Base-by-base conservation (phyloP, 2,797 vertebrate genomes). In the Notolabrus celidotus region DNA sequence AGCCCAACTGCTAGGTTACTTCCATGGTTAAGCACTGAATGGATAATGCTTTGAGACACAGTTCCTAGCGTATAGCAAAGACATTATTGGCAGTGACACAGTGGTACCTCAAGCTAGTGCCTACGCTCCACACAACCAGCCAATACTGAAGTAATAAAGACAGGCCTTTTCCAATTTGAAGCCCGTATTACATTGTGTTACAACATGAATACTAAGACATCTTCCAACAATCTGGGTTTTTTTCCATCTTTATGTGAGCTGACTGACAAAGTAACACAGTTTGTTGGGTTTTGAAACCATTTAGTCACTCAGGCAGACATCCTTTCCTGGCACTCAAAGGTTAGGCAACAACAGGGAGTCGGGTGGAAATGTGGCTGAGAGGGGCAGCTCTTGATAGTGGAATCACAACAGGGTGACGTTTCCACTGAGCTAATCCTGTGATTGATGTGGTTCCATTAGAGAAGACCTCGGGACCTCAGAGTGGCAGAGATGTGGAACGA, bases 391-490 rank as follows among this genome's bases (percentile, higher is more conserved):
- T 54, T 68, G 36, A 69, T 69, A 67, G 60, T 41, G 29, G 74
- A 74, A 49, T 83, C 77, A 71, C 68, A 67, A 74, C 67, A 51
- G 75, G 86, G 71, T 71, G 69, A 82, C 19, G 23, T 74, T 79
- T 81, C 59, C 68, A 70, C 23, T 0, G 54, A 74, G 79, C 71
- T 89, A 85, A 89, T 88, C 76, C 76, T 72, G 61, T 86, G 83
- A 88, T 86, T 89, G 81, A 88, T 85, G 79, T 50, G 67, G 77
- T 76, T 86, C 75, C 78, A 81, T 86, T 88, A 82, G 73, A 81
- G 67, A 58, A 49, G 57, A 80, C 71, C 75, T 45, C 16, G 23
- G 67, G 73, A 76, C 73, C 67, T 68, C 60, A 54, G 74, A 84
- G 80, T 65, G 64, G 76, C 67, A 77, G 66, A 72, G 60, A 82